These are phyloP conservation scores for Cylindroiulus punctatus DNA, from an alignment of 2,888 invertebrate genomes.

Conservation along the genomic window DNA sequence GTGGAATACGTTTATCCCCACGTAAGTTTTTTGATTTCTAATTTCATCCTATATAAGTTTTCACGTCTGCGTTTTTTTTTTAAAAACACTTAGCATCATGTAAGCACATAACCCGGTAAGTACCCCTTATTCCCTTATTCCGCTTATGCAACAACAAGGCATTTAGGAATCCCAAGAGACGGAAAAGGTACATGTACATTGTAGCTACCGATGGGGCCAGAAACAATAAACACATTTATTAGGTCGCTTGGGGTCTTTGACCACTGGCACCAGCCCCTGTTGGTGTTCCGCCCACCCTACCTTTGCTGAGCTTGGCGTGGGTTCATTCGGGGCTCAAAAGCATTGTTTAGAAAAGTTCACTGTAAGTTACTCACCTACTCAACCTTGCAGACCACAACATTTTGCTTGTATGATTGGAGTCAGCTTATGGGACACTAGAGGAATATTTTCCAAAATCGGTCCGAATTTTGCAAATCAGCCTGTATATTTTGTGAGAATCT, in stretches of 20 bases:
- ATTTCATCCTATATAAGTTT: too few species aligned
- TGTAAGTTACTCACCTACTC: neutral
- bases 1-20: too few species aligned
- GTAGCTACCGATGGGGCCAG: neutral
- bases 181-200: neutral
- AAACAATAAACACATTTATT: neutral
- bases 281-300: neutral
- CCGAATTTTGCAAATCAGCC: neutral
- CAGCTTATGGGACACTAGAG: slow-evolving; percentile 10
- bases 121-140: too few species aligned
- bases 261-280: neutral
- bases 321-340: neutral
- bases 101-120: too few species aligned
- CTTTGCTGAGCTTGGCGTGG: neutral
- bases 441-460: neutral
- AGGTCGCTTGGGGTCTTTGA: slow-evolving; percentile 21
- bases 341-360: neutral
- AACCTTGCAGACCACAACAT: neutral
- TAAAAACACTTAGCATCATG: too few species aligned
- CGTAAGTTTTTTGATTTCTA: too few species aligned
- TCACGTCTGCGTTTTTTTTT: too few species aligned
- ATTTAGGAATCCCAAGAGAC: neutral
- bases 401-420: neutral
- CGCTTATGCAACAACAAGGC: neutral
- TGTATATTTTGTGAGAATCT: too few species aligned